Base-by-base conservation (phyloP, 1,140 invertebrate species). In the Cepaea nemoralis region DNA sequence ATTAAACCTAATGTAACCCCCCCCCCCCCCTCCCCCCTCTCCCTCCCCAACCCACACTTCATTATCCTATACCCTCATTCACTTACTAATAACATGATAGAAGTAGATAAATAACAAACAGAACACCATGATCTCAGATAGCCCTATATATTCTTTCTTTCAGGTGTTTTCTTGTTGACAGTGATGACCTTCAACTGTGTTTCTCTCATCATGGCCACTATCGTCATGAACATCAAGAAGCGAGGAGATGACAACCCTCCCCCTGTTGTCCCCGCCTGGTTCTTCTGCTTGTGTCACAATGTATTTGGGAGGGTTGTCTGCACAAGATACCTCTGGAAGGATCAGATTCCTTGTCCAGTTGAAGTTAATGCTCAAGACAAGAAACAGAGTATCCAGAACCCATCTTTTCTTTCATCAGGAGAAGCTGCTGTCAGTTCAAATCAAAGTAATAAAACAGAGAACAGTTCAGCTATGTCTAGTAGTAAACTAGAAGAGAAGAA, bases 111-210 rank as follows among this genome's bases (percentile, higher is more conserved):
- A n/a, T n/a, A n/a, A n/a, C n/a, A n/a, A n/a, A n/a, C n/a, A n/a
- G n/a, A n/a, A n/a, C n/a, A n/a, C n/a, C n/a, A n/a, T n/a, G n/a
- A n/a, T n/a, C n/a, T n/a, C n/a, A n/a, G n/a, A n/a, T n/a, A n/a
- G n/a, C n/a, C n/a, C n/a, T n/a, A n/a, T n/a, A n/a, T n/a, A n/a
- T 31, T 63, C 6, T 10, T 75, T 37, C 39, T 55, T 85, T 12
- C 83, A 90, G 89, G 89, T 73, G 82, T 90, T 1, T 89, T 90
- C 48, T 83, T 90, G 55, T 84, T 89, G 27, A 81, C 89, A 39
- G 89, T 90, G 39, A 90, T 90, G 89, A 89, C 89, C 3, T 84
- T 90, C 42, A 90, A 90, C 84, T 87, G 89, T 78, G 85, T 89
- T 22, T 90, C 89, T 6, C 81, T 90, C 27, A 89, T 90, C 63